Evolutionary conservation across 2,113 vertebrate genomes (phyloP), one percentile per base, ranked within the genome.

Genomic region (Brachyhypopomus gauderio): DNA sequence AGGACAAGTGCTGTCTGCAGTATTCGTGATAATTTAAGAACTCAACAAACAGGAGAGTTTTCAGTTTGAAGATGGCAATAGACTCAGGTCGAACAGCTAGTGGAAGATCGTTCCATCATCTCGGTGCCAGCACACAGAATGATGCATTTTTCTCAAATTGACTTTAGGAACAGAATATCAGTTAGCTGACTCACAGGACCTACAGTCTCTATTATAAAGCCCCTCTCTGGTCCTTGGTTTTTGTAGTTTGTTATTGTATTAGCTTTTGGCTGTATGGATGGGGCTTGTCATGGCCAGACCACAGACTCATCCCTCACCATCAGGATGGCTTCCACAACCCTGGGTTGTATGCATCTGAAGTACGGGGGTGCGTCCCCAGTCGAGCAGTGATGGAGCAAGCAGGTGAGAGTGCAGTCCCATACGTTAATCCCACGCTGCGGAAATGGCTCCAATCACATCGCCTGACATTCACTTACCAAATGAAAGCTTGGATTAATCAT

Each of bases 381-480:
- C 34, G 22, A 20, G 66, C 66, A 9, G 20, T 11, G n/a, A 22
- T 38, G 27, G 23, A 67, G 34, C 55, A 45, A 25, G 52, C 14
- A 16, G 56, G 2, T 23, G 75, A 67, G 23, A 66, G 16, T 27
- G 23, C 25, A 55, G 75, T n/a, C 55, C 82, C 56, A 52, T 8
- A n/a, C 76, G 75, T 75, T 80, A 71, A 69, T 72, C 77, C 79
- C 77, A 79, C 52, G 56, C 67, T 66, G 66, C 30, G 45, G 55
- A 75, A 80, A 80, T 59, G 30, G 22, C 23, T 56, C 59, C 56
- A 84, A 64, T 80, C 66, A 84, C 59, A 79, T 84, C 64, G 79
- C 66, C 41, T 30, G 63, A 69, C 36, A 36, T 22, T 45, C 78
- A 71, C 77, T 79, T 80, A 56, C 52, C 8, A 8, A 76, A 80